Conservation (phyloP, 2,888 invertebrate species). For the Dicyrtoma fusca region DNA sequence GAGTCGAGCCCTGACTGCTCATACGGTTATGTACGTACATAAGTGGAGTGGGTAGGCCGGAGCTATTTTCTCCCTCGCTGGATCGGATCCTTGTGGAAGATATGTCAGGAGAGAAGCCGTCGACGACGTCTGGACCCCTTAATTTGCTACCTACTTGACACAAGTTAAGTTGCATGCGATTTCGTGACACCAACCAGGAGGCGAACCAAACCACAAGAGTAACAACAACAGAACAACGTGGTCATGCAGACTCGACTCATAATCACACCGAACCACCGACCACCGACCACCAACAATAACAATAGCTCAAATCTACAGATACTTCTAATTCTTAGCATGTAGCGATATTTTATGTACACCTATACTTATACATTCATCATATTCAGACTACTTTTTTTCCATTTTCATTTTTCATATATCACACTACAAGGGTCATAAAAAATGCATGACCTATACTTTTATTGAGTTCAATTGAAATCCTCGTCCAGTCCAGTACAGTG, state of each 20-base stretch:
- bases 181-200: constrained; percentile 25
- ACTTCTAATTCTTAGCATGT: too few species aligned
- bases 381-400: too few species aligned
- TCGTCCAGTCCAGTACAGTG: too few species aligned
- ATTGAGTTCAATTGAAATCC: too few species aligned
- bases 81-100: constrained; percentile 33
- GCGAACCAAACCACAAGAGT: background rate
- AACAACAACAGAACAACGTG: background rate
- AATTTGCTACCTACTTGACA: constrained; percentile 32
- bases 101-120: constrained; percentile 22
- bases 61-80: constrained; percentile 26
- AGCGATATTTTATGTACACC: too few species aligned
- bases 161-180: constrained; percentile 29
- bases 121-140: constrained; percentile 26
- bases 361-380: too few species aligned
- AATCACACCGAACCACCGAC: background rate
- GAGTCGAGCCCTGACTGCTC: background rate
- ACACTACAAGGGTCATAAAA: too few species aligned
- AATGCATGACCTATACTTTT: too few species aligned
- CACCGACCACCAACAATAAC: constrained; percentile 4
- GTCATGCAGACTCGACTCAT: constrained; percentile 4
- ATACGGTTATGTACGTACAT: too few species aligned
- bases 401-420: too few species aligned
- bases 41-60: background rate
- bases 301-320: background rate